Evolutionary conservation across 2,888 invertebrate genomes (phyloP), one percentile per base, ranked within the genome.

Genomic region (Alloplasta piceator): DNA sequence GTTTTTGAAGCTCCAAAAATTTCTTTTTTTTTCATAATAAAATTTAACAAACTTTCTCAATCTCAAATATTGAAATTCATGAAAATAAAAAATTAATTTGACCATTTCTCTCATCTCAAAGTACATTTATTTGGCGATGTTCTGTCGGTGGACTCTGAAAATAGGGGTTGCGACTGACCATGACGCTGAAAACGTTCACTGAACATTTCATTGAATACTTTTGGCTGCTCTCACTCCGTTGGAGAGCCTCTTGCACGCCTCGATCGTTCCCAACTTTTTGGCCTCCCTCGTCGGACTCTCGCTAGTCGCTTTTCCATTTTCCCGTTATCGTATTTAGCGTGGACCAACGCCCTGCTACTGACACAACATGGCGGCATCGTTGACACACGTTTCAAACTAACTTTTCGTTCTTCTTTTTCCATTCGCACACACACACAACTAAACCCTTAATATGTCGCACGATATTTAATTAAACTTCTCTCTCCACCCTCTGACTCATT

Each of bases 391-490:
- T 74, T 9, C 58, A 60, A 78, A 78, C 78, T 78, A 74, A 74
- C 55, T 50, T 58, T 70, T 71, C 43, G 16, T 48, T 12, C 60
- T 50, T 74, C 61, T 73, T 48, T 67, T 67, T 50, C 78, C 48
- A 48, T 39, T 50, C 38, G 38, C 60, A 66, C 52, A 67, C 73
- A 72, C 39, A 76, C 76, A 67, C 71, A 58, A 61, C 82, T 80
- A 76, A 26, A 74, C 70, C 87, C 85, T 84, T 87, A 87, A 88
- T 87, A 86, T 88, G 89, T 89, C 89, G 89, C 84, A 84, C 87
- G 88, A 89, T 89, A 90, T 89, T 89, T 89, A 89, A 90, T 89
- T 89, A 90, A 89, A 89, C 84, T 88, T 83, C 79, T 84, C 74
- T 38, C 78, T 81, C 80, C 84, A 78, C 64, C 61, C 82, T 26